Evolutionary conservation across 2,113 vertebrate species (phyloP).

Genomic region (Pardalotus punctatus): DNA sequence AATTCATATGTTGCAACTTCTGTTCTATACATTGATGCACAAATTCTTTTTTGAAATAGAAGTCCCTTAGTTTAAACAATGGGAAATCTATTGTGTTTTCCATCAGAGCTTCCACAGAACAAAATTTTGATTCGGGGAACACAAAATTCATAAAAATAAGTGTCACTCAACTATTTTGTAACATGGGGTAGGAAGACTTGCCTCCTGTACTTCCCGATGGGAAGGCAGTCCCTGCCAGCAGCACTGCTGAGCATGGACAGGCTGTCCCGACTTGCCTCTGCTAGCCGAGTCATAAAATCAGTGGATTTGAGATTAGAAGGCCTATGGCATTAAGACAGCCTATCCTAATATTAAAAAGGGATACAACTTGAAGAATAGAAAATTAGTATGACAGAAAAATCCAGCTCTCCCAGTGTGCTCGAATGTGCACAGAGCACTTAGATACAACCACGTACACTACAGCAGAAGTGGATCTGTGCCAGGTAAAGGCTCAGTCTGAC

Average conservation of each 20-base stretch:
- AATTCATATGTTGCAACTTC: neutral
- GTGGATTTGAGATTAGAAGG: neutral
- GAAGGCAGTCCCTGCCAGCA: neutral
- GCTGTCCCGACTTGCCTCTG: neutral
- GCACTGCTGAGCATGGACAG: neutral
- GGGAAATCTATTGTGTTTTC: neutral
- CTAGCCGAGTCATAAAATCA: neutral
- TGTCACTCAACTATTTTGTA: neutral
- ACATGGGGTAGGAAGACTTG: neutral
- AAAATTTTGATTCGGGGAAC: neutral
- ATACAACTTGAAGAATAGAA: neutral
- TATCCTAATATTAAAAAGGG: neutral
- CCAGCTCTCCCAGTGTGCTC: neutral
- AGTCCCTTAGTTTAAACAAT: neutral
- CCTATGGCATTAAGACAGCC: neutral
- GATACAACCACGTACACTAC: accelerated
- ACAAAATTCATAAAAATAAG: neutral
- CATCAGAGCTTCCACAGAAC: neutral
- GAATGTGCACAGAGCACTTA: neutral
- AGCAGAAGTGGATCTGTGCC: neutral
- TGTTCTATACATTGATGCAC: neutral
- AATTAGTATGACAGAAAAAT: neutral
- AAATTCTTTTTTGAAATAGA: neutral
- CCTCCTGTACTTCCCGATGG: neutral
- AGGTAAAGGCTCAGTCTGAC: neutral